phyloP scores from a whole-genome alignment of 2,113 vertebrate species.

The Chloroceryle aenea region DNA sequence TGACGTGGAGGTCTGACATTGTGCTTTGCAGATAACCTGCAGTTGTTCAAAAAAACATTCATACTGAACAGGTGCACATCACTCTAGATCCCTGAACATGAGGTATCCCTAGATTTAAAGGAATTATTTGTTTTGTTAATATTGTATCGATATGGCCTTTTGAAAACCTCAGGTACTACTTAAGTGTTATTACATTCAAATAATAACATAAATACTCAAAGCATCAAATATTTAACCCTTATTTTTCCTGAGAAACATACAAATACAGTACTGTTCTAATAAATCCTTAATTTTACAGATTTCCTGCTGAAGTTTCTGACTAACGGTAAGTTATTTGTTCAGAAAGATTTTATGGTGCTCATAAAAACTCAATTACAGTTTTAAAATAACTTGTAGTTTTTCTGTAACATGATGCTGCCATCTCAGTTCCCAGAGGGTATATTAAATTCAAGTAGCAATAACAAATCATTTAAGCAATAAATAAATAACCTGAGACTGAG shows the following conservation, averaged over 20 bases:
- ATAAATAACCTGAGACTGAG: conserved; percentile 90
- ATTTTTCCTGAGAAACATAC: not conserved
- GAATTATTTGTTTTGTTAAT: not conserved
- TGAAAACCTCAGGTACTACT: conserved; percentile 28
- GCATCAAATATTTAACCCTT: conserved; percentile 39
- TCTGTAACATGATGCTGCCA: conserved; percentile 80
- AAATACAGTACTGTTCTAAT: conserved; percentile 66
- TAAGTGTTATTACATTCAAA: not conserved
- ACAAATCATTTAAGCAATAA: conserved; percentile 91
- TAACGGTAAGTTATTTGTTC: conserved; percentile 82
- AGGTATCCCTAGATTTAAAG: not conserved
- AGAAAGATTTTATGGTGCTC: conserved; percentile 83
- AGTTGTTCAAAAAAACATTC: not conserved
- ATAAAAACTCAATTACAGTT: conserved; percentile 85
- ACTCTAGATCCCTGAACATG: not conserved
- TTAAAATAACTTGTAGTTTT: conserved; percentile 83
- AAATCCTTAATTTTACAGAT: conserved; percentile 71
- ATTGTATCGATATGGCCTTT: not conserved
- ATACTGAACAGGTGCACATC: not conserved
- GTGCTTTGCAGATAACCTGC: not conserved
- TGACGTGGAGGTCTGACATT: not conserved
- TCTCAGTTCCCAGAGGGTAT: conserved; percentile 82
- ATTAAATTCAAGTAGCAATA: conserved; percentile 86
- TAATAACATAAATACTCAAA: conserved; percentile 31
- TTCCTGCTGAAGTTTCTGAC: conserved; percentile 78